Evolutionary conservation across 2,888 invertebrate species (phyloP).

Genomic region (Nymphalis c-album): DNA sequence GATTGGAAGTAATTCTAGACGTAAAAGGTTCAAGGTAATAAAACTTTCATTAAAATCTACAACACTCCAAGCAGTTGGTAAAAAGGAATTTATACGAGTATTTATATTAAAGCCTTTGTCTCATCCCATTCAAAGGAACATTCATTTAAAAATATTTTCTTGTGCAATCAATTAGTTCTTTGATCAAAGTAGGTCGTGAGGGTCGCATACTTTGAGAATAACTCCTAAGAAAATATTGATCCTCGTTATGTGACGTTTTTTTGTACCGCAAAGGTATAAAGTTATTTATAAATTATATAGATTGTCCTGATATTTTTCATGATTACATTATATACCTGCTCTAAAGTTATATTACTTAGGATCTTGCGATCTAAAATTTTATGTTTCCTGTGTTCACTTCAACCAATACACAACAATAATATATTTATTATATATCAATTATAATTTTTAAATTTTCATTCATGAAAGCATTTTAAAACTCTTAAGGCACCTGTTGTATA

Average conservation of each 20-base stretch:
- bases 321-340: too few relatives aligned
- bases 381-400: too few relatives aligned
- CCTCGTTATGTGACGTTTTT: slow-evolving; percentile 5
- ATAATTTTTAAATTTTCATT: too few relatives aligned
- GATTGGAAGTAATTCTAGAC: too few relatives aligned
- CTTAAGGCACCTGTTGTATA: too few relatives aligned
- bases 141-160: slow-evolving; percentile 2
- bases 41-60: slow-evolving; percentile 4
- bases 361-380: too few relatives aligned
- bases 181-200: background rate
- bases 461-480: too few relatives aligned
- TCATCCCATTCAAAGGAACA: background rate
- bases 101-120: slow-evolving; percentile 1
- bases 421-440: too few relatives aligned
- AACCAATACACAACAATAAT: too few relatives aligned
- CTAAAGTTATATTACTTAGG: too few relatives aligned
- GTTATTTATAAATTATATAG: background rate
- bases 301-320: too few relatives aligned
- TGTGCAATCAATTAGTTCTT: background rate
- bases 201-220: slow-evolving; percentile 14
- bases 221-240: slow-evolving; percentile 12
- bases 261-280: slow-evolving; percentile 15
- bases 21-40: background rate
- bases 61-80: background rate
- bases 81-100: background rate